A percentile compares a stretch with the other conserved stretches of the same genome.
These are phyloP conservation scores for Catharus bicknelli DNA, from an alignment of 2,113 vertebrate genomes.

Conservation along the genomic window DNA sequence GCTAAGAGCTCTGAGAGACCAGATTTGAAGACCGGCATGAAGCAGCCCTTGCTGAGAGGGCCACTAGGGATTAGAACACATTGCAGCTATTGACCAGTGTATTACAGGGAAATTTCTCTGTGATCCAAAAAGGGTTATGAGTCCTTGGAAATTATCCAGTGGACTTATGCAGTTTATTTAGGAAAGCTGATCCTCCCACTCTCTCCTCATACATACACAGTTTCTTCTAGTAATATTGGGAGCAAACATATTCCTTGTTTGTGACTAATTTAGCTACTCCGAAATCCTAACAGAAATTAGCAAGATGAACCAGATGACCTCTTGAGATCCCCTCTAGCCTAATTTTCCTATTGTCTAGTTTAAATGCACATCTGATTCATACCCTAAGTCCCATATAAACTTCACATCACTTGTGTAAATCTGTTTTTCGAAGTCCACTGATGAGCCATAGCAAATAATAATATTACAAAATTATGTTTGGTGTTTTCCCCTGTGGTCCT, in stretches of 20 bases:
- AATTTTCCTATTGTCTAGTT: neutral
- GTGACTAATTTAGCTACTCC: neutral
- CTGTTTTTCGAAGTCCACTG: neutral
- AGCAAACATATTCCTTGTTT: neutral
- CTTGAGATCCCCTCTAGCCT: neutral
- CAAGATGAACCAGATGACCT: neutral
- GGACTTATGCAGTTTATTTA: neutral
- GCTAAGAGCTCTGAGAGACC: neutral
- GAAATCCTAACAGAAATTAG: neutral
- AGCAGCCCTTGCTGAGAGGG: neutral
- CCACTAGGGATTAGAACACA: neutral
- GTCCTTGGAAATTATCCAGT: neutral
- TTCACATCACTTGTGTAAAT: neutral
- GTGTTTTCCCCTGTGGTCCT: neutral
- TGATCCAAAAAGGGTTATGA: neutral
- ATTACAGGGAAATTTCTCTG: neutral
- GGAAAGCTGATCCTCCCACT: neutral
- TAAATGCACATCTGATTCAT: constrained; percentile 1
- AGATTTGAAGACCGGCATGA: neutral
- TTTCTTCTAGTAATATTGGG: neutral
- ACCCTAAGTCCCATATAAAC: neutral
- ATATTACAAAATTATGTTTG: neutral
- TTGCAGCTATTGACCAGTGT: neutral
- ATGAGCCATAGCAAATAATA: neutral
- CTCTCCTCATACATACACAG: neutral